Percentiles rank a stretch among this genome's conserved stretches.
Conservation (phyloP, 1,140 invertebrate species). For the Belonocnema kinseyi region DNA sequence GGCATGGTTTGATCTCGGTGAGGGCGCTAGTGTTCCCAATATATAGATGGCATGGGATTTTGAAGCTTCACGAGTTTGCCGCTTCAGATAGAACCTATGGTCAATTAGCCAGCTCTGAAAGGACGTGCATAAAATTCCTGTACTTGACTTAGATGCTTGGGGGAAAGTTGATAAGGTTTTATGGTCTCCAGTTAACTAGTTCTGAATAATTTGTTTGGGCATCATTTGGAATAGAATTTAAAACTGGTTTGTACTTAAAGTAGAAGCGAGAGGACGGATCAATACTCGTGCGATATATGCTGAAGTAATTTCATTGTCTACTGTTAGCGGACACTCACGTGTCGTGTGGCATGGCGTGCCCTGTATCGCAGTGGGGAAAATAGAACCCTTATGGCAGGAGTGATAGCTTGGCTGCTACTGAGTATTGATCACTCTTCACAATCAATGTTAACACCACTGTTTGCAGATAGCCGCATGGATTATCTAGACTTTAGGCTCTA, state of each 20-base stretch:
- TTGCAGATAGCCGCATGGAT: constrained; percentile 53
- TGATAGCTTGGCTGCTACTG: constrained; percentile 57
- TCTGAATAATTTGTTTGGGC: constrained; percentile 19
- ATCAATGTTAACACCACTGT: constrained; percentile 60
- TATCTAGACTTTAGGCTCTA: constrained; percentile 41
- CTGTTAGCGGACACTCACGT: constrained; percentile 64
- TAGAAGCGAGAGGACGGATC: constrained; percentile 55
- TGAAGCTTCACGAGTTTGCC: too few species aligned
- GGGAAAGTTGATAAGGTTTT: too few species aligned
- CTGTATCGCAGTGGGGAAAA: constrained; percentile 42
- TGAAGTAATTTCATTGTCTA: constrained; percentile 70
- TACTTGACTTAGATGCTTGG: too few species aligned
- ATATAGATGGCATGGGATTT: too few species aligned
- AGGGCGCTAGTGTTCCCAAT: too few species aligned
- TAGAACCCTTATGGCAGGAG: constrained; percentile 60
- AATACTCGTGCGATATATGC: constrained; percentile 64
- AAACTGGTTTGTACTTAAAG: constrained; percentile 25
- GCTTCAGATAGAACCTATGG: too few species aligned
- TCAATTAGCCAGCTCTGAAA: too few species aligned
- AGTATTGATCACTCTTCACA: constrained; percentile 60
- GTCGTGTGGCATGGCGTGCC: constrained; percentile 58
- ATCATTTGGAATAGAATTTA: constrained; percentile 14
- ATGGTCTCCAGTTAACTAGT: too few species aligned
- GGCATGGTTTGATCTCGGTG: too few species aligned
- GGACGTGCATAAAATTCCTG: too few species aligned